These are phyloP conservation scores for Artibeus lituratus DNA, from an alignment of 2,797 vertebrate species.

Conservation along the genomic window DNA sequence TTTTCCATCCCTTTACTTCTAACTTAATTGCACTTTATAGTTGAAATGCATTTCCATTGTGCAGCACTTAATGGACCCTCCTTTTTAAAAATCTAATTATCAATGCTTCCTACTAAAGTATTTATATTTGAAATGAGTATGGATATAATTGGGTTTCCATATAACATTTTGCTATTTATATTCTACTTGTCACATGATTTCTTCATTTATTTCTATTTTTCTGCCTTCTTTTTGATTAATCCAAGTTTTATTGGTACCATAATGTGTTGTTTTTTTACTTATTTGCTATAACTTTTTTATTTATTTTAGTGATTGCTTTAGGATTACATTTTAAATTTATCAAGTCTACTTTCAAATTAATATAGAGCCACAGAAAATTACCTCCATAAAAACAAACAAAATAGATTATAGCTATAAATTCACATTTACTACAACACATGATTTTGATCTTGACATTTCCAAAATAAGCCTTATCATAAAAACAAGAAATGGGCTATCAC, in stretches of 20 bases:
- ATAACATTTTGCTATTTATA: background rate
- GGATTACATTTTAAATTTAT: background rate
- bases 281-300: background rate
- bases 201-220: background rate
- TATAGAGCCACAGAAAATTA: background rate
- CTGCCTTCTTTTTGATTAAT: background rate
- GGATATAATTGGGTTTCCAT: background rate
- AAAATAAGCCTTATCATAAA: background rate
- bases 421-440: background rate
- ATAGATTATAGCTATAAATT: background rate
- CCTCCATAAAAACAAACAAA: background rate
- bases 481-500: background rate
- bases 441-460: background rate
- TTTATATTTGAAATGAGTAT: background rate
- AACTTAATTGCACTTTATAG: background rate
- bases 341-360: background rate
- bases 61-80: background rate
- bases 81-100: background rate
- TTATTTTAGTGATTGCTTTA: background rate
- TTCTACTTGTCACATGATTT: background rate
- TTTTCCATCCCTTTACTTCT: background rate
- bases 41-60: background rate
- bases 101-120: background rate
- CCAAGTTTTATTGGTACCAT: background rate
- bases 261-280: background rate